Percentiles rank a stretch among this genome's conserved stretches.
These are phyloP conservation scores for Taphrorychus bicolor DNA, from an alignment of 2,888 invertebrate genomes.

Conservation along the genomic window DNA sequence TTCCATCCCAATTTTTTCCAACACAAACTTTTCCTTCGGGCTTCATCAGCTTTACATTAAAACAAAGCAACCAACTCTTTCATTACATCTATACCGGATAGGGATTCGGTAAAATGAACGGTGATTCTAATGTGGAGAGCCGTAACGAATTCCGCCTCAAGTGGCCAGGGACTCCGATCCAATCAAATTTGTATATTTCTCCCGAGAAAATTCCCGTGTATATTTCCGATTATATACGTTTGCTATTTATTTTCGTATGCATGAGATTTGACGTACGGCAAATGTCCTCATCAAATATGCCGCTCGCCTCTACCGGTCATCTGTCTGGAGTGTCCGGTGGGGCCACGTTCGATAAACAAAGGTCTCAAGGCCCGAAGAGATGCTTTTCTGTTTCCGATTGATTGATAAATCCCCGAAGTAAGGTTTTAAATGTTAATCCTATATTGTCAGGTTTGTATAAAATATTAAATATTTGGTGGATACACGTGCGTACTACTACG, in stretches of 20 bases:
- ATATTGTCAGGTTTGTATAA: neutral
- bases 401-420: neutral
- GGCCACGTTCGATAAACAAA: constrained; percentile 7
- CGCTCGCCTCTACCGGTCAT: constrained; percentile 54
- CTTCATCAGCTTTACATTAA: neutral
- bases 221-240: constrained; percentile 57
- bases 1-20: too few species aligned
- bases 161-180: constrained; percentile 50
- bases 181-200: constrained; percentile 59
- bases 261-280: constrained; percentile 57
- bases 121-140: constrained; percentile 23
- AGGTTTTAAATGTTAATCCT: neutral
- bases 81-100: constrained; percentile 16
- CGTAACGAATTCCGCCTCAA: constrained; percentile 39
- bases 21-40: neutral
- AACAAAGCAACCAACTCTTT: constrained; percentile 18
- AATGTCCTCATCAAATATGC: constrained; percentile 57
- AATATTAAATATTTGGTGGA: too few species aligned
- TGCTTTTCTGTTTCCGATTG: neutral
- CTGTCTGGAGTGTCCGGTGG: constrained; percentile 46
- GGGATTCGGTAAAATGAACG: constrained; percentile 33
- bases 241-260: constrained; percentile 57
- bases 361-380: neutral
- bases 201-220: constrained; percentile 57
- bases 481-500: too few species aligned